Base-by-base conservation (phyloP, 2,888 invertebrate species). In the Aproaerema taeniolella region DNA sequence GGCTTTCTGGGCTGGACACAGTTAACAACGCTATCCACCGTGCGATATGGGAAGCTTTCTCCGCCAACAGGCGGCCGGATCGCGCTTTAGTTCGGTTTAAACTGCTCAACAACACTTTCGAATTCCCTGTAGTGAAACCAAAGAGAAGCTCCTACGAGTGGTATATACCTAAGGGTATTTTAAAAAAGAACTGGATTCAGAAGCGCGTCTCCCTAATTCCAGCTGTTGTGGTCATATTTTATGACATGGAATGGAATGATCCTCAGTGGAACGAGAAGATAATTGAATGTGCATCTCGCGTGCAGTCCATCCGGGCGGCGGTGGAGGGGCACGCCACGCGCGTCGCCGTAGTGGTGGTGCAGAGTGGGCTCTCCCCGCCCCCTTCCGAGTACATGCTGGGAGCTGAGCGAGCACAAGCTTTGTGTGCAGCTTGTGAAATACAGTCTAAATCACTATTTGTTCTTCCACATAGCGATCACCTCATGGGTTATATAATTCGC, bases 181-280 rank as follows among this genome's bases (percentile, higher is more conserved):
- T 99, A 5, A 98, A 98, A 71, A 91, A 93, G 30, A 95, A 95
- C 66, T 99, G 99, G 99, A 93, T 98, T 88, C 89, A 91, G 36
- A 99, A 99, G 75, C 96, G 98, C 66, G 88, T 97, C 25, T 91
- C 93, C 52, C 89, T 94, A 41, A 89, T 99, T 48, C 99, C 99
- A 6, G 93, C 98, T 1, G 93, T 99, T 1, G 93, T 97, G 15
- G 97, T 98, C 2, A 90, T 98, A 46, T 99, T 99, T 77, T 96
- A 95, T 72, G 98, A 99, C 63, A 90, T 99, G 67, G 98, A 99
- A 78, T 99, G 99, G 99, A 95, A 96, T 68, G 98, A 98, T 77
- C 88, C 90, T 0, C 90, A 92, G 48, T 99, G 98, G 98, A 94
- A 94, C 53, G 98, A 98, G 54, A 97, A 95, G 67, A 95, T 96